A percentile compares a stretch with the other conserved stretches of the same genome.
Conservation (phyloP, 2,113 vertebrate genomes). For the Macheiramphus alcinus region DNA sequence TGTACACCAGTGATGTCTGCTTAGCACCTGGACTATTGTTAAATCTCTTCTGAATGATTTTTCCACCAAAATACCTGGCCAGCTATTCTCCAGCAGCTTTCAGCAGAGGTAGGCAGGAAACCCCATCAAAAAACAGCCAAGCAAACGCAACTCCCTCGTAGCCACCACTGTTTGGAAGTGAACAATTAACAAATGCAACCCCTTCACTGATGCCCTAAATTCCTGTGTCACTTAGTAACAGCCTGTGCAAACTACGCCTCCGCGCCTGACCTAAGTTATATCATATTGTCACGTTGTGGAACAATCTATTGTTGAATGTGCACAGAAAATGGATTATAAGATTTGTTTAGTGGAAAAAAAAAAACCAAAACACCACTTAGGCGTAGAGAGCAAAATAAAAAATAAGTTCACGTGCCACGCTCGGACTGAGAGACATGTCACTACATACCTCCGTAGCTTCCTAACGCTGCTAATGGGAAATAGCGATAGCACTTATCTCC, state of each 20-base stretch:
- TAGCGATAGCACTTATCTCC: background rate
- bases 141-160: background rate
- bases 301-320: background rate
- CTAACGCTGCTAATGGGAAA: background rate
- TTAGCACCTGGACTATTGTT: background rate
- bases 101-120: background rate
- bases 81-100: background rate
- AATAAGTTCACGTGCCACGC: accelerated
- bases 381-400: background rate
- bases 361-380: background rate
- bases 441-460: accelerated
- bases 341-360: background rate
- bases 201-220: background rate
- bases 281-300: background rate
- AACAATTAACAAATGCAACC: background rate
- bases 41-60: background rate
- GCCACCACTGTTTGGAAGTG: background rate
- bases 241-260: background rate
- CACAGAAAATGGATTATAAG: background rate
- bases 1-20: background rate
- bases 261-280: background rate
- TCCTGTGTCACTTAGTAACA: conserved; percentile 24
- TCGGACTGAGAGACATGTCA: accelerated
- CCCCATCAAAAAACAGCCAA: background rate
- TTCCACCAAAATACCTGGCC: background rate